phyloP scores from a whole-genome alignment of 1,140 invertebrate genomes.

The Planococcus citri region DNA sequence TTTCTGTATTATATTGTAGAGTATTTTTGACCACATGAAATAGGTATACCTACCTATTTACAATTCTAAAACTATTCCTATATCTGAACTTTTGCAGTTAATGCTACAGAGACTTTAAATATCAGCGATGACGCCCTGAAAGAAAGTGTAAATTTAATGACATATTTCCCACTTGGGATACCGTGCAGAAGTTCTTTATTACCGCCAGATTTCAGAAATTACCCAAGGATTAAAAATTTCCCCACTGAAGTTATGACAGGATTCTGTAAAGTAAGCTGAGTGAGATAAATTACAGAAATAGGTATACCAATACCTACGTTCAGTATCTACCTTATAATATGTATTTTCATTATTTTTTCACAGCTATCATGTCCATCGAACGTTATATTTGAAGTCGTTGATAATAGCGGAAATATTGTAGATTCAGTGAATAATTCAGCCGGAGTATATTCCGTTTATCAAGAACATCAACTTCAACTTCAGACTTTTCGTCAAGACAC shows the following conservation, averaged over 20 bases:
- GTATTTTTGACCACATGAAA: too few species aligned
- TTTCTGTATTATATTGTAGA: too few species aligned
- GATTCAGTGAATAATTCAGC: not conserved
- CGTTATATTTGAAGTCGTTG: not conserved
- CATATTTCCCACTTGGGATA: not conserved
- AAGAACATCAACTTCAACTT: not conserved
- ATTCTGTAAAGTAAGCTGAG: not conserved
- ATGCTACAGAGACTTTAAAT: not conserved
- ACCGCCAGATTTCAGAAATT: not conserved
- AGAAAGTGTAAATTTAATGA: not conserved
- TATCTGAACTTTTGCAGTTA: not conserved
- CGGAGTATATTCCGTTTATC: not conserved
- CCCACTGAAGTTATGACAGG: not conserved
- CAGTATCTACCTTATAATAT: not conserved
- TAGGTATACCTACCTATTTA: too few species aligned
- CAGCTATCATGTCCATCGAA: not conserved
- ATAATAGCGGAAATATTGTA: not conserved
- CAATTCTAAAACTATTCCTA: too few species aligned
- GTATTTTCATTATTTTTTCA: not conserved
- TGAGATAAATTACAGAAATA: not conserved
- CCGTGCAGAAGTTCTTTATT: not conserved
- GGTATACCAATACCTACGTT: not conserved
- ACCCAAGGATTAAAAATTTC: not conserved
- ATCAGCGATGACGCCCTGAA: not conserved
- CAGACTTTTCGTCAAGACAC: not conserved